phyloP scores from a whole-genome alignment of 1,140 invertebrate species.

The Oncopodura yosiiana region DNA sequence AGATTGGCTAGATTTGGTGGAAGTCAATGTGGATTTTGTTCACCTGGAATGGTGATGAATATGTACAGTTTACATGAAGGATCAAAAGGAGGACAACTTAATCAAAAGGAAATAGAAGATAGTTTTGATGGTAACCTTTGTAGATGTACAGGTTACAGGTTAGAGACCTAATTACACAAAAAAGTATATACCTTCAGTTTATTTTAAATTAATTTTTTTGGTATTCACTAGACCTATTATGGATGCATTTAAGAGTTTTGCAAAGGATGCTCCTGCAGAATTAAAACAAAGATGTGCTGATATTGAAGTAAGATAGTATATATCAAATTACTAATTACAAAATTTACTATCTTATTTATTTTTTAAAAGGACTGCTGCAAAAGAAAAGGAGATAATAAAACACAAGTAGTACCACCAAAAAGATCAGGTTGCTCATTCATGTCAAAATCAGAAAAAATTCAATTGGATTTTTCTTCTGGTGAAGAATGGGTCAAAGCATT shows the following conservation, averaged over 20 bases:
- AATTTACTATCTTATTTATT: too few relatives aligned
- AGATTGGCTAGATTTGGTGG: constrained; percentile 40
- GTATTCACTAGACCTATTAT: constrained; percentile 48
- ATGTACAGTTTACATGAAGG: constrained; percentile 10
- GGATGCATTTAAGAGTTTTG: constrained; percentile 45
- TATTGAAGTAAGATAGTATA: neutral
- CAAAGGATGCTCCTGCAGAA: constrained; percentile 36
- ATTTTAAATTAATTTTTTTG: too few relatives aligned
- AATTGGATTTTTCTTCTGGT: constrained; percentile 1
- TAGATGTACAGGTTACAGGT: constrained; percentile 78
- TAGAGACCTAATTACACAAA: too few relatives aligned
- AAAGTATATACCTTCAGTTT: too few relatives aligned
- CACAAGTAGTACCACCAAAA: too few relatives aligned
- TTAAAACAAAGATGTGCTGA: constrained; percentile 28
- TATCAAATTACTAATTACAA: too few relatives aligned
- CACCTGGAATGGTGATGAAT: constrained; percentile 19
- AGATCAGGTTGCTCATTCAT: too few relatives aligned
- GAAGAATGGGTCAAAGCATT: constrained; percentile 11
- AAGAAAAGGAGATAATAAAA: too few relatives aligned
- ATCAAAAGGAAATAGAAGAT: constrained; percentile 60
- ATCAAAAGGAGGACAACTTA: too few relatives aligned
- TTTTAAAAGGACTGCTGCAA: too few relatives aligned
- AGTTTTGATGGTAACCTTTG: constrained; percentile 73
- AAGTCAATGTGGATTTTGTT: constrained; percentile 36
- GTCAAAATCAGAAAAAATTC: too few relatives aligned